Base-by-base conservation (phyloP, 2,113 vertebrate genomes). In the Pomatostomus ruficeps region DNA sequence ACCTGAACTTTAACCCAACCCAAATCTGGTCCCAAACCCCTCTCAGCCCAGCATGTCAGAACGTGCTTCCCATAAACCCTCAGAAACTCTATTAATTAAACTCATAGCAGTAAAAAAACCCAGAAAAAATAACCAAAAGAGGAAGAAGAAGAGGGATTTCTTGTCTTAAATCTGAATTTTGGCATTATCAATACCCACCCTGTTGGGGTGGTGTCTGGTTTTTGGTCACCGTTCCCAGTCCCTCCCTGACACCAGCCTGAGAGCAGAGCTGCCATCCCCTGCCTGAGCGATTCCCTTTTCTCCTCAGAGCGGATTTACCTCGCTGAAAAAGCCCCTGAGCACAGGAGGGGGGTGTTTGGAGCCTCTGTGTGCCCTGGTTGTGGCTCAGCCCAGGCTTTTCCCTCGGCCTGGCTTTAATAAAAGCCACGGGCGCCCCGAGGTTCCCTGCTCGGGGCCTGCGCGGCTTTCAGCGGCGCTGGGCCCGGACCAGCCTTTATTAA, bases 331-430 rank as follows among this genome's bases (percentile, higher is more conserved):
- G 9, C 22, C 40, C 7, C 43, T 51, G 20, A 4, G 14, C 75
- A 62, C 67, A 1, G 25, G 66, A 59, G 28, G 24, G n/a, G 23
- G 21, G 2, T 35, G 29, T 87, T 67, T 55, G 80, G n/a, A 28
- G 42, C 59, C 58, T 18, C 89, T 55, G 65, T 5, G 1, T 2
- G 26, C 78, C 71, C 61, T n/a, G 12, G n/a, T 57, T 33, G 54
- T 63, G 80, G 2, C 74, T 70, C 18, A 17, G 59, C 49, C 74
- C 0, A 0, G 1, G 20, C 13, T 79, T 72, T 29, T 61, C 51
- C 70, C 91, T 12, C 28, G 63, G 79, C 81, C 77, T 95, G 79
- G 83, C 75, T 97, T 96, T 98, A 97, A 97, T 96, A 97, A 98
- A 97, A 63, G 67, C 84, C 49, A 79, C 29, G 65, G 91, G 57